Evolutionary conservation across 2,113 vertebrate genomes (phyloP).

Genomic region (Psammodynastes pulverulentus): DNA sequence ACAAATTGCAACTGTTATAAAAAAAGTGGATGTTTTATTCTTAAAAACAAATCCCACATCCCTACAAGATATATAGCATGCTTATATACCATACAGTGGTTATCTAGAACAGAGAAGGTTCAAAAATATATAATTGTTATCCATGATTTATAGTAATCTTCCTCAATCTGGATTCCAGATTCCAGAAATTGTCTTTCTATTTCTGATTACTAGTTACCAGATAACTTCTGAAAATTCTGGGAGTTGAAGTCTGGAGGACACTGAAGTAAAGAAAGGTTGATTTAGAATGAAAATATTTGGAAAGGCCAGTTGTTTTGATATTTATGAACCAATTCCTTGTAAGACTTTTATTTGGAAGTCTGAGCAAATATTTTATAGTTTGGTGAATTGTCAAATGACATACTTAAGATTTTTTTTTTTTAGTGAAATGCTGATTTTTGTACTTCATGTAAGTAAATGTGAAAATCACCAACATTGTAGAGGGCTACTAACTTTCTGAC

Average conservation of each 20-base stretch:
- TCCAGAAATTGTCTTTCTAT: neutral
- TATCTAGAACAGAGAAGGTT: neutral
- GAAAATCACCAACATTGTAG: neutral
- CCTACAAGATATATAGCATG: neutral
- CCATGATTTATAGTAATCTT: neutral
- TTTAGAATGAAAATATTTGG: neutral
- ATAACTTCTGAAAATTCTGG: neutral
- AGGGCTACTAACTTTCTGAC: neutral
- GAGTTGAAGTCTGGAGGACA: neutral
- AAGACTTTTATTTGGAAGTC: neutral
- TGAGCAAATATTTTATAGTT: neutral
- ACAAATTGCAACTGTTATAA: neutral
- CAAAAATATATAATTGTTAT: neutral
- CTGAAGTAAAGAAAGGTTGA: neutral
- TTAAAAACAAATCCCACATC: neutral
- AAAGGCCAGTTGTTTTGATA: neutral
- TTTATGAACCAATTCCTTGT: neutral
- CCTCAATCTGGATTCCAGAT: neutral
- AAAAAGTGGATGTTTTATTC: neutral
- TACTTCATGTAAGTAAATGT: neutral
- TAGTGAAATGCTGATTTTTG: neutral
- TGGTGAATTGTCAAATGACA: neutral
- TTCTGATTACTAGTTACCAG: neutral
- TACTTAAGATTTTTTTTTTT: neutral
- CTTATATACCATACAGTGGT: neutral